Percentiles rank a stretch among this genome's conserved stretches.
phyloP scores from a whole-genome alignment of 2,113 vertebrate species.

The Xyliphius kryptos region DNA sequence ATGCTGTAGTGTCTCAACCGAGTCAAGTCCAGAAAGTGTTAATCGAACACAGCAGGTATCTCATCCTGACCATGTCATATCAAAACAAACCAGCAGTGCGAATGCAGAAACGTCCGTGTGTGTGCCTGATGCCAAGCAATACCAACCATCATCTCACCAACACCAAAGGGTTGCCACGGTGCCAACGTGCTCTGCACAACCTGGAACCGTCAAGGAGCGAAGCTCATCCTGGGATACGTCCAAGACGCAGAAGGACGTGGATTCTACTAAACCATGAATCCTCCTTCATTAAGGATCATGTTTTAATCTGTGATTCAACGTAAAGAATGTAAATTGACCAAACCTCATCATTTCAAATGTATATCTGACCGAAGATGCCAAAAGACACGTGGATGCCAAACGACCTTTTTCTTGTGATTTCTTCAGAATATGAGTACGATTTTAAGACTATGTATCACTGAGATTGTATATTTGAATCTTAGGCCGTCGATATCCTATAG shows the following conservation, averaged over 20 bases:
- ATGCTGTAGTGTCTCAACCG: slow-evolving; percentile 13
- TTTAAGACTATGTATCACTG: slow-evolving; percentile 8
- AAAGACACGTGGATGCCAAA: slow-evolving; percentile 1
- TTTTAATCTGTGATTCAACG: slow-evolving; percentile 7
- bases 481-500: slow-evolving; percentile 19
- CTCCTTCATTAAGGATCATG: background rate
- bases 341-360: background rate
- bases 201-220: background rate
- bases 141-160: slow-evolving; percentile 1
- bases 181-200: background rate
- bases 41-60: background rate
- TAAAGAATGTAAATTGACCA: background rate
- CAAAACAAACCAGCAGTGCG: slow-evolving; percentile 7
- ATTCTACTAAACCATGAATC: slow-evolving; percentile 10
- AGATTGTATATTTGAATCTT: slow-evolving; percentile 35
- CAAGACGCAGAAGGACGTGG: slow-evolving; percentile 6
- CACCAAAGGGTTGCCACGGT: background rate
- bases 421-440: background rate
- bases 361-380: background rate
- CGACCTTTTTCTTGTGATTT: slow-evolving; percentile 1
- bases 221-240: background rate
- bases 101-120: background rate
- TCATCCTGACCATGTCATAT: background rate
- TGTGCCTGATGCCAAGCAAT: background rate
- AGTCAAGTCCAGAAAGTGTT: background rate